Evolutionary conservation across 2,888 invertebrate genomes (phyloP).

Genomic region (Coecobrya sp.): DNA sequence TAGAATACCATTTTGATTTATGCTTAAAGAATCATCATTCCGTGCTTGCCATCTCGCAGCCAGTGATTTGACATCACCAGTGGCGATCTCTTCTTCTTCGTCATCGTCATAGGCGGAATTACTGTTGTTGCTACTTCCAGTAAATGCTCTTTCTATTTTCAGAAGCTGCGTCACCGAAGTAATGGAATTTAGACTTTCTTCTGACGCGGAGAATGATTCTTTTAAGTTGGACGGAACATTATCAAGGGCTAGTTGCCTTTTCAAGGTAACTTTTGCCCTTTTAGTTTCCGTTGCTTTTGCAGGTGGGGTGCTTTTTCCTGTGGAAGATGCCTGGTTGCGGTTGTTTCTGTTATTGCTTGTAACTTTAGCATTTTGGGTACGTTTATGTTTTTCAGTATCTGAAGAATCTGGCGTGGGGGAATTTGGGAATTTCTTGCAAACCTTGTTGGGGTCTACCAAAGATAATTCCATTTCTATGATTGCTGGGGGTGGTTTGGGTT

Average conservation of each 20-base stretch:
- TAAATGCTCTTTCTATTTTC: conserved; percentile 61
- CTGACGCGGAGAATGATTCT: conserved; percentile 57
- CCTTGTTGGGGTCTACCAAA: conserved; percentile 19
- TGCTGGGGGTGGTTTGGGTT: conserved; percentile 53
- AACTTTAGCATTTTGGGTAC: not conserved
- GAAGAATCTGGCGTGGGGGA: conserved; percentile 41
- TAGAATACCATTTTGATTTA: conserved; percentile 56
- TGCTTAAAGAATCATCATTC: conserved; percentile 6
- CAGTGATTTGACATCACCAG: conserved; percentile 60
- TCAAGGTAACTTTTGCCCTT: conserved; percentile 48
- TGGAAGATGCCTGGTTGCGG: not conserved
- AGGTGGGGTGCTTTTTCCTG: not conserved
- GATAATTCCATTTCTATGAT: conserved; percentile 49
- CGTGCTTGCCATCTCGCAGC: conserved; percentile 70
- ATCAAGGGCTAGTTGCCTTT: conserved; percentile 70
- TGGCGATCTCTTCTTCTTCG: conserved; percentile 39
- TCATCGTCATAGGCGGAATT: conserved; percentile 33
- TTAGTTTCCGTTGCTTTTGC: not conserved
- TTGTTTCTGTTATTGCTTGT: not conserved
- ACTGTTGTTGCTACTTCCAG: conserved; percentile 41
- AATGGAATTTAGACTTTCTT: conserved; percentile 69
- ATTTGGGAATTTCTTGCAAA: conserved; percentile 62
- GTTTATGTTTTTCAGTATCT: conserved; percentile 32
- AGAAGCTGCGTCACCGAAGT: conserved; percentile 70
- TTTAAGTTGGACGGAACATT: conserved; percentile 51